Base-by-base conservation (phyloP, 2,888 invertebrate species). In the Patella ulyssiponensis region DNA sequence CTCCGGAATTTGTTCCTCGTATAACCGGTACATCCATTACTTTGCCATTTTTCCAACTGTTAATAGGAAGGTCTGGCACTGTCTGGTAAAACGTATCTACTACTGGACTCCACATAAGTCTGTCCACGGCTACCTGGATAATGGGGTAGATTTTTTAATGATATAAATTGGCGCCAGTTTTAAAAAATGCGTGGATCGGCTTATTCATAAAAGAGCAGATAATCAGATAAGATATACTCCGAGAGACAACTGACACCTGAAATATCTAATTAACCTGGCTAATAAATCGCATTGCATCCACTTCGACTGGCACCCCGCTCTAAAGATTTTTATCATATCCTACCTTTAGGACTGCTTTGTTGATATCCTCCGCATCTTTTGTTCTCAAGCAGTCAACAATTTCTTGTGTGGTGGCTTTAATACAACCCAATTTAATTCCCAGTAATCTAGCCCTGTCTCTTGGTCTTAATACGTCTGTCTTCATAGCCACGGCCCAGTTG, bases 1-100 rank as follows among this genome's bases (percentile, higher is more conserved):
- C 64, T 12, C 64, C 64, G 23, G 20, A 23, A 23, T 64, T 64
- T 20, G 64, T 64, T 12, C 64, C 64, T 64, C 64, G 20, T 12
- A 64, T 64, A 23, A 64, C 64, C 23, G 64, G 64, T 12, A 64
- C 23, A 64, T 64, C 64, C 15, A 64, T 23, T 64, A 64, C 64
- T 11, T 64, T 64, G 20, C 64, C 64, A 23, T 64, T 64, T 23
- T 20, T 64, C 64, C 64, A 64, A 23, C 64, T 64, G 20, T 64
- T 64, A 20, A 64, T 64, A 3, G 64, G 64, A 23, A 64, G 23
- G 23, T 64, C 64, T 11, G 64, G 64, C 20, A 64, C 64, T 23
- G 64, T 64, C 12, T 64, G 20, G 64, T 64, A 23, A 23, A 23
- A 23, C 14, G 64, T 64, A 5, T 64, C 64, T 64, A 64, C 64